A percentile compares a stretch with the other conserved stretches of the same genome.
These are phyloP conservation scores for Ophonus ardosiacus DNA, from an alignment of 2,888 invertebrate genomes.

Conservation along the genomic window DNA sequence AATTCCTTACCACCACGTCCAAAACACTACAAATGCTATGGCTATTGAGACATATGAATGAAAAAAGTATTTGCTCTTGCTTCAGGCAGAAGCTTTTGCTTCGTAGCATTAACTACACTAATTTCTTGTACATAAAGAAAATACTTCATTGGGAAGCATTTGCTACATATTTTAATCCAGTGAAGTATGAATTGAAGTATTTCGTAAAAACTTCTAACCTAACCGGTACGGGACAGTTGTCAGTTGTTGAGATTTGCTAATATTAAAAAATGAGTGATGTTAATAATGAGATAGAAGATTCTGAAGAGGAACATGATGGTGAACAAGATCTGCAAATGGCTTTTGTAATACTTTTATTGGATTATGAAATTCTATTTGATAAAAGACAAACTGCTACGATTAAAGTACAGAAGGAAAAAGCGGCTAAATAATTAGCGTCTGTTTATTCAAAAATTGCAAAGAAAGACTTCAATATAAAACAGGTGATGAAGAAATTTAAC, in stretches of 20 bases:
- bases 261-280: neutral
- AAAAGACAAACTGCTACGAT: neutral
- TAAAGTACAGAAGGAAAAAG: neutral
- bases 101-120: neutral
- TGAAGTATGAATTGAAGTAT: neutral
- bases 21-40: no score
- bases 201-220: neutral
- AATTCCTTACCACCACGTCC: no score
- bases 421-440: conserved; percentile 61
- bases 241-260: neutral
- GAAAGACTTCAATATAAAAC: conserved; percentile 35
- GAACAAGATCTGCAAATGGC: neutral
- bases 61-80: neutral
- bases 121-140: neutral
- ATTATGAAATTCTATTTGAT: neutral
- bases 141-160: neutral
- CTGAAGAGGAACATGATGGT: neutral
- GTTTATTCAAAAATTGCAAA: conserved; percentile 12
- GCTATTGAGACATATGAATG: neutral
- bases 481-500: conserved; percentile 41
- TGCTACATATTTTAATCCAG: neutral
- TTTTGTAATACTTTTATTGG: neutral
- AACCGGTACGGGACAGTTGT: neutral
- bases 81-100: neutral
- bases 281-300: neutral